A percentile compares a stretch with the other conserved stretches of the same genome.
Conservation (phyloP, 2,888 invertebrate genomes). For the Microplitis manilae region DNA sequence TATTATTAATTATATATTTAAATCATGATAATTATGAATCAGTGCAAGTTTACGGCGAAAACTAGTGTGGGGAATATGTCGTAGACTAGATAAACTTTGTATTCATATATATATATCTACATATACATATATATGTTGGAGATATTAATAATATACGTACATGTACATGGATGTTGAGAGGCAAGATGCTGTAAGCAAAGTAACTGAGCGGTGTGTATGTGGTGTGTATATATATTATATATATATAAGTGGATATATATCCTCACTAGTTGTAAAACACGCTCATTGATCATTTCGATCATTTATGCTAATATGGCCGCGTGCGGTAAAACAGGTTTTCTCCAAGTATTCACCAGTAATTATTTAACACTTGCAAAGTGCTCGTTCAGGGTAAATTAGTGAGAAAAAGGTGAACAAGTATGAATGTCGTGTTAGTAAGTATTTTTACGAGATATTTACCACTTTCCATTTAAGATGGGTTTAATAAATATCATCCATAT, state of each 20-base stretch:
- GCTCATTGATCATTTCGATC: slow-evolving; percentile 68
- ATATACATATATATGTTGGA: slow-evolving; percentile 62
- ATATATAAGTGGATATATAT: slow-evolving; percentile 11
- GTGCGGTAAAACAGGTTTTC: slow-evolving; percentile 62
- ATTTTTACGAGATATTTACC: slow-evolving; percentile 32
- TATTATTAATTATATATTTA: not conserved
- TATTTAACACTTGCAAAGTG: slow-evolving; percentile 69
- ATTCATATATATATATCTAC: slow-evolving; percentile 1
- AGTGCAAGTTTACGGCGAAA: slow-evolving; percentile 4
- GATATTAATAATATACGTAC: slow-evolving; percentile 33
- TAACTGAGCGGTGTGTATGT: not conserved
- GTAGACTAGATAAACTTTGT: not conserved
- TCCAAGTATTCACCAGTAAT: slow-evolving; percentile 61
- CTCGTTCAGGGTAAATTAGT: slow-evolving; percentile 61
- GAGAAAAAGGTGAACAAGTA: slow-evolving; percentile 46
- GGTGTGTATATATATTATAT: not conserved
- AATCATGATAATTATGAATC: slow-evolving; percentile 25
- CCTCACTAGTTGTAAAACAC: slow-evolving; percentile 41
- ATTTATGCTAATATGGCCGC: slow-evolving; percentile 64
- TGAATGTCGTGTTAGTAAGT: slow-evolving; percentile 31
- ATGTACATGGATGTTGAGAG: not conserved
- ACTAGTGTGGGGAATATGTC: not conserved
- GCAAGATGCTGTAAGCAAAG: slow-evolving; percentile 11
- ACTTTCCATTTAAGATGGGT: slow-evolving; percentile 1
- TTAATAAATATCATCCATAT: not conserved